Base-by-base conservation (phyloP, 37 sponge, comb jelly and placozoan genomes). In the Aphrocallistes beatrix region DNA sequence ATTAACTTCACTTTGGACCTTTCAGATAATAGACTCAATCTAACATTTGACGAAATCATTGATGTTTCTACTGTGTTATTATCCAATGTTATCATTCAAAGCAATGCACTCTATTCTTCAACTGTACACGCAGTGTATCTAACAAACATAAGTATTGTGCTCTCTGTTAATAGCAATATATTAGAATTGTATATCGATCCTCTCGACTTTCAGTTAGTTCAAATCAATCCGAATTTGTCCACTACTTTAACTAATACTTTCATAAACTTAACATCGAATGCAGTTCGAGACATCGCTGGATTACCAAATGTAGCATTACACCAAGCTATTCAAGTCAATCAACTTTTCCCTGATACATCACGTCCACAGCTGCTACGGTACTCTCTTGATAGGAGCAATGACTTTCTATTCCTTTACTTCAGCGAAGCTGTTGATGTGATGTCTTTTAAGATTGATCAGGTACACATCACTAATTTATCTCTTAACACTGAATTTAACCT, bases 311-410 rank as follows among this genome's bases (percentile, higher is more conserved):
- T 60, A 19, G 37, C 88, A 60, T 60, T 13, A 37, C 82, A 81
- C 9, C 23, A 39, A 50, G 90, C 93, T 21, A 23, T 91, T 16
- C 86, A 34, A 38, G 96, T 84, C 37, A 82, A 81, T 51, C 81
- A 21, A 0, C 85, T 91, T 37, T 82, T 93, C 28, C 21, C 51
- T 1, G 96, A 95, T 87, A 36, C 34, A 0, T 81, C 91, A 36
- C 25, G 84, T 23, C 96, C 96, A 34, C 40, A 13, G 0, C 88
- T 95, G 3, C 3, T 75, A 39, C 81, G 88, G 1, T 95, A 91
- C 75, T 36, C 89, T 25, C 87, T 94, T 6, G 92, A 94, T 51
- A 83, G 90, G 47, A 85, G 89, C 45, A 88, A 49, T 49, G 90
- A 86, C 6, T 19, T 82, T 25, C 69, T 94, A 8, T 19, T 37